phyloP scores from a whole-genome alignment of 2,113 vertebrate genomes.

The Tinamus guttatus region DNA sequence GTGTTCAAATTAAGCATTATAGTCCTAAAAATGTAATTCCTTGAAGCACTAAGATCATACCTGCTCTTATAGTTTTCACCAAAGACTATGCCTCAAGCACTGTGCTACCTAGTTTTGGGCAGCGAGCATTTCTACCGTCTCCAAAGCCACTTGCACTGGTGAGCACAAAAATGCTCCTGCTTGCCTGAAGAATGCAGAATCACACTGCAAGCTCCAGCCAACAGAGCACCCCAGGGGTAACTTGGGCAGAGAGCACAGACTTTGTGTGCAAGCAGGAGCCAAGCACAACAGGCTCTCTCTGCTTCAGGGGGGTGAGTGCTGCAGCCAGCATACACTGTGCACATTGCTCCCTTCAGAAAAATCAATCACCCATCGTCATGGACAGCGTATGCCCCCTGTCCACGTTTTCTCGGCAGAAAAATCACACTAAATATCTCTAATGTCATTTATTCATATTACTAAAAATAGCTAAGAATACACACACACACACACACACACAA shows the following conservation, averaged over 20 bases:
- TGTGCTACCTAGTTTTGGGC: background rate
- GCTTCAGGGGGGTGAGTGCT: background rate
- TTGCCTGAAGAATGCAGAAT: slow-evolving; percentile 47
- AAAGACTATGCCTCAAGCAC: background rate
- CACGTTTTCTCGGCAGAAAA: background rate
- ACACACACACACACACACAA: background rate
- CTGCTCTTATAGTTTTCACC: background rate
- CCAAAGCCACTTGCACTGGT: background rate
- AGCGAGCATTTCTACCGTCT: background rate
- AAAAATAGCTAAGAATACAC: background rate
- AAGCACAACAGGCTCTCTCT: background rate
- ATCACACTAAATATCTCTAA: background rate
- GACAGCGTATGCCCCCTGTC: background rate
- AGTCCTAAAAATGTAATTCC: background rate
- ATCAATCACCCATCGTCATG: rapidly evolving
- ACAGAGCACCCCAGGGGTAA: background rate
- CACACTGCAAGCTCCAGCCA: background rate
- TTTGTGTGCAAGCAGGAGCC: background rate
- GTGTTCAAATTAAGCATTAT: background rate
- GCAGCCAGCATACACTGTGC: background rate
- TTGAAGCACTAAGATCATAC: background rate
- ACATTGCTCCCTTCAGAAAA: background rate
- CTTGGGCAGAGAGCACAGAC: background rate
- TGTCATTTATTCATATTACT: background rate
- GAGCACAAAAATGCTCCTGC: background rate